Conservation (phyloP, 2,113 vertebrate species). For the Syngnathus typhle region DNA sequence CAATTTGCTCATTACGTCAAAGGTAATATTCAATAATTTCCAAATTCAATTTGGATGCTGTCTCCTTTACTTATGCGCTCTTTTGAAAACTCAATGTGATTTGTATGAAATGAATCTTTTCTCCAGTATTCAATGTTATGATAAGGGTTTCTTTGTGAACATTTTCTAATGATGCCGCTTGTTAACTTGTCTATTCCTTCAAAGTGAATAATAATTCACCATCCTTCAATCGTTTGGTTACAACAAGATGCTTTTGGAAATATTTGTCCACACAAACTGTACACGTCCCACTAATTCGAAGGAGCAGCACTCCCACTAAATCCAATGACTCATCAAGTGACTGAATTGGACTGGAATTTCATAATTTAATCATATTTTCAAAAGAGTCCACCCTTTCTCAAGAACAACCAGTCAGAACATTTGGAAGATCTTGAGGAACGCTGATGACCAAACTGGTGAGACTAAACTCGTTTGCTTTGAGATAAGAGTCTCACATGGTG, state of each 20-base stretch:
- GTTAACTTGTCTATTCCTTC: not conserved
- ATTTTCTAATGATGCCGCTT: not conserved
- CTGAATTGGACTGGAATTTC: not conserved
- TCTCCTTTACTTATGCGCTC: slow-evolving; percentile 28
- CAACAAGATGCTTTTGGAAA: not conserved
- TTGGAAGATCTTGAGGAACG: not conserved
- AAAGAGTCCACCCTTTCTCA: not conserved
- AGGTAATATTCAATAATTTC: slow-evolving; percentile 29
- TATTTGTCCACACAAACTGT: not conserved
- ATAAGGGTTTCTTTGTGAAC: not conserved
- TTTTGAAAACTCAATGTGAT: not conserved
- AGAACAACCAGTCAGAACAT: not conserved
- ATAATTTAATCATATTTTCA: not conserved
- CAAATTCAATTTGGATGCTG: slow-evolving; percentile 33
- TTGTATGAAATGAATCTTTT: not conserved
- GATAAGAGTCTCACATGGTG: not conserved
- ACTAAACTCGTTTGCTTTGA: not conserved
- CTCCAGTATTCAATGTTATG: no score
- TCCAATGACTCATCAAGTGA: slow-evolving; percentile 2
- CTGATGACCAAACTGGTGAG: not conserved
- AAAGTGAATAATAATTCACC: not conserved
- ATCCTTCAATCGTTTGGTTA: no score
- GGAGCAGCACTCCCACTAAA: not conserved
- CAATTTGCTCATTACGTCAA: slow-evolving; percentile 8
- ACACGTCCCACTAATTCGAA: not conserved